Percentiles rank a stretch among this genome's conserved stretches.
phyloP scores from a whole-genome alignment of 2,113 vertebrate species.

The Elephantulus edwardii region DNA sequence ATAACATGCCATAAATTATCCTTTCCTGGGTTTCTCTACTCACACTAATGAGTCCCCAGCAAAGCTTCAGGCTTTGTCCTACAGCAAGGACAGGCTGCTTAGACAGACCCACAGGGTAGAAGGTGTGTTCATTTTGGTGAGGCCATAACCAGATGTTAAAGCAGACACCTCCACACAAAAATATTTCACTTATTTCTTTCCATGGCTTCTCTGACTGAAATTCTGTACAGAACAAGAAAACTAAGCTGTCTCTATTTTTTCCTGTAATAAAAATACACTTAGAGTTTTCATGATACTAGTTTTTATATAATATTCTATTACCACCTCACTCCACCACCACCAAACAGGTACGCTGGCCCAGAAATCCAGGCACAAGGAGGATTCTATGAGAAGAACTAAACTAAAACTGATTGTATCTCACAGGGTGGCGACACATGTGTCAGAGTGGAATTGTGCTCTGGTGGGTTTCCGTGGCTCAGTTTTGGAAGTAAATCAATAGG shows the following conservation, averaged over 20 bases:
- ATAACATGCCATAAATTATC: background rate
- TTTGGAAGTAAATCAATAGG: background rate
- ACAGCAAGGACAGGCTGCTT: accelerated
- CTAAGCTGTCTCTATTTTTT: background rate
- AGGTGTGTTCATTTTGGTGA: accelerated
- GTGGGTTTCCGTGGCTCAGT: background rate
- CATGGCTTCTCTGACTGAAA: accelerated
- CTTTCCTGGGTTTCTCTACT: background rate
- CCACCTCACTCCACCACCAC: too few relatives aligned
- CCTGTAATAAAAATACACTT: background rate
- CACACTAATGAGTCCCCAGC: background rate
- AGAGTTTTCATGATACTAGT: background rate
- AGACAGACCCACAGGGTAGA: accelerated
- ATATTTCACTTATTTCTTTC: accelerated
- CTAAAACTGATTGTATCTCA: background rate
- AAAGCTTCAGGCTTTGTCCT: background rate
- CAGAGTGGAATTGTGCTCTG: background rate
- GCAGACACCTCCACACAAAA: accelerated
- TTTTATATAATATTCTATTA: background rate
- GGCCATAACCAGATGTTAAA: background rate
- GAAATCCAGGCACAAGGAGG: too few relatives aligned
- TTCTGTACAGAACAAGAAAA: accelerated
- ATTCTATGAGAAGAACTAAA: background rate
- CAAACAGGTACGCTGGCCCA: too few relatives aligned
- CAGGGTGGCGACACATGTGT: background rate